Evolutionary conservation across 2,797 vertebrate species (phyloP), one percentile per base, ranked within the genome.

Genomic region (Zonotrichia albicollis): DNA sequence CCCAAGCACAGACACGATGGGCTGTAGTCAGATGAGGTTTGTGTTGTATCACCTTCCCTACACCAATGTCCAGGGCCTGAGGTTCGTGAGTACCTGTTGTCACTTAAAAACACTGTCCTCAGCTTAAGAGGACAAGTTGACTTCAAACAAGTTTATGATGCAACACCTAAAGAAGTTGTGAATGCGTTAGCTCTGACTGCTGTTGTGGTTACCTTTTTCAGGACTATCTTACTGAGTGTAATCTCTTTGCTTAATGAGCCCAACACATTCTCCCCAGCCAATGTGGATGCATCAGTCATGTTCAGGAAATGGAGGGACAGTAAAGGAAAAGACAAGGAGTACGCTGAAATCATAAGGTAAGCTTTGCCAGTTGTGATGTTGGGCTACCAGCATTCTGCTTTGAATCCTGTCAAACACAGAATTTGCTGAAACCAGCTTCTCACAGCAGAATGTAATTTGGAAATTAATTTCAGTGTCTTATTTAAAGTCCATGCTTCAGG

Each of bases 241-340:
- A 99, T 99, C 98, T 99, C 99, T 50, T 98, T 99, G 97, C 98
- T 99, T 97, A 99, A 99, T 71, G 99, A 99, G 98, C 99, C 99
- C 97, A 99, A 99, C 98, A 99, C 99, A 30, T 99, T 99, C 97
- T 99, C 99, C 23, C 99, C 99, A 8, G 99, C 99, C 91, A 99
- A 99, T 0, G 99, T 99, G 96, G 99, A 99, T 43, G 99, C 99
- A 1, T 99, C 99, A 0, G 99, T 99, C 94, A 99, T 99, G 99
- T 99, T 99, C 98, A 98, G 99, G 95, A 99, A 99, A 97, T 99
- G 99, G 99, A 98, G 99, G 93, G 99, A 99, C 98, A 99, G 99
- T 97, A 99, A 99, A 98, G 99, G 99, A 95, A 99, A 99, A 97
- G 99, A 99, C 97, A 99, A 99, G 97, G 99, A 99, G 93, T 99